Percentiles rank a stretch among this genome's conserved stretches.
phyloP scores from a whole-genome alignment of 2,888 invertebrate species.

The Mamestra brassicae region DNA sequence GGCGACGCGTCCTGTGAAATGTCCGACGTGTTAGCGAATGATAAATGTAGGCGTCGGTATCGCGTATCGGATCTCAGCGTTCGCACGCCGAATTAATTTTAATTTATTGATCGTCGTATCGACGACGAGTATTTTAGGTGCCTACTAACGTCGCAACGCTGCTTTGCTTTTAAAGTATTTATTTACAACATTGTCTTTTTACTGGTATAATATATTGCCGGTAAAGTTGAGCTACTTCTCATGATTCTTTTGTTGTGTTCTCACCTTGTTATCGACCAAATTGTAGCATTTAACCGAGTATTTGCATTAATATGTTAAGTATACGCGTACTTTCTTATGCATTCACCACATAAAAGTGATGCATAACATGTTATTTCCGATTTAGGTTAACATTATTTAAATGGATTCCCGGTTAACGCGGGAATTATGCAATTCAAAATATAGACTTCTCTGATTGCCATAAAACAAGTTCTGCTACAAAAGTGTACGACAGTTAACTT shows the following conservation, averaged over 20 bases:
- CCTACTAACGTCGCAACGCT: conserved; percentile 84
- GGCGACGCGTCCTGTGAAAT: conserved; percentile 85
- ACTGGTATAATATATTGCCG: conserved; percentile 69
- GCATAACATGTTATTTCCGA: conserved; percentile 50
- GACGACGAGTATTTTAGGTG: conserved; percentile 89
- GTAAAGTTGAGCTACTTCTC: conserved; percentile 61
- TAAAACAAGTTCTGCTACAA: conserved; percentile 65
- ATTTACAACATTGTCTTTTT: conserved; percentile 76
- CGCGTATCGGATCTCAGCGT: conserved; percentile 90
- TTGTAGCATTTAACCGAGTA: conserved; percentile 45
- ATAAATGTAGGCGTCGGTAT: conserved; percentile 91
- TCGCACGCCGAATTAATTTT: conserved; percentile 91
- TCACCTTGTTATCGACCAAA: conserved; percentile 52
- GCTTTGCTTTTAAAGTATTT: conserved; percentile 84
- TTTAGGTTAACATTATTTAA: conserved; percentile 68
- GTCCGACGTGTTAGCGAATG: conserved; percentile 91
- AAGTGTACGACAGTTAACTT: conserved; percentile 67
- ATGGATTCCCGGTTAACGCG: conserved; percentile 68
- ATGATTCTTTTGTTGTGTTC: conserved; percentile 60
- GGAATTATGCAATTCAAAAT: conserved; percentile 67
- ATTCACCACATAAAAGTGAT: conserved; percentile 36
- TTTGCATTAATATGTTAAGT: conserved; percentile 51
- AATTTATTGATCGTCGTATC: conserved; percentile 91
- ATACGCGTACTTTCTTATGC: conserved; percentile 46
- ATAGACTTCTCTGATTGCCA: conserved; percentile 60